Conservation (phyloP, 1,140 invertebrate species). For the Drosophila pandora region DNA sequence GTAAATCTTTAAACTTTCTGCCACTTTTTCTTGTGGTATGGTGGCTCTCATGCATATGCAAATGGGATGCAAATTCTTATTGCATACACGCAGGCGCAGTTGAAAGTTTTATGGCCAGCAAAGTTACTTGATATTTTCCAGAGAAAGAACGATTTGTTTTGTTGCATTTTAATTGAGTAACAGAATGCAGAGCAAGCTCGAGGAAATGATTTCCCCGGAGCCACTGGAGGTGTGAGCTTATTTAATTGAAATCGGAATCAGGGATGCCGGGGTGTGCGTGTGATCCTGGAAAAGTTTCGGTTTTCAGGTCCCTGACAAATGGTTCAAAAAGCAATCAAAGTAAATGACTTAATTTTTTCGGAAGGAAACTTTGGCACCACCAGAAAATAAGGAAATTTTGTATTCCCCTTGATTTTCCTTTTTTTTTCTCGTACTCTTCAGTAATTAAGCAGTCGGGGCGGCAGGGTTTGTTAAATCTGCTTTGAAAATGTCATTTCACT, state of each 20-base stretch:
- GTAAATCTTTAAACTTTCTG: conserved; percentile 65
- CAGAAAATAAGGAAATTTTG: conserved; percentile 31
- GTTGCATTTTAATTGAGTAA: conserved; percentile 68
- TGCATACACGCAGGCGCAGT: conserved; percentile 62
- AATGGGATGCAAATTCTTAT: conserved; percentile 69
- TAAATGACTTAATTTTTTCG: conserved; percentile 32
- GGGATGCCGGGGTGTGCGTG: conserved; percentile 1
- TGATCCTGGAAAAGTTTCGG: conserved; percentile 30
- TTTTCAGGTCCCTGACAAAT: conserved; percentile 20
- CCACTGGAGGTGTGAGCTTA: conserved; percentile 26
- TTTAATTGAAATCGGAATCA: conserved; percentile 47
- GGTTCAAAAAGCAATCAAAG: conserved; percentile 37
- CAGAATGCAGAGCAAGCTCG: conserved; percentile 24
- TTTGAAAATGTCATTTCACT: conserved; percentile 76
- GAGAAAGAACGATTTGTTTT: conserved; percentile 37
- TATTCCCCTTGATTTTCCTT: conserved; percentile 26
- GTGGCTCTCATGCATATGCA: conserved; percentile 67
- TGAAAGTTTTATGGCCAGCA: conserved; percentile 49
- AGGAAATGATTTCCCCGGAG: conserved; percentile 5
- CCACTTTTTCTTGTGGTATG: conserved; percentile 1
- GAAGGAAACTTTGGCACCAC: conserved; percentile 26
- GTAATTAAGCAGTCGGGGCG: conserved; percentile 62
- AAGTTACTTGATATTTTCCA: conserved; percentile 18
- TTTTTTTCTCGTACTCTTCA: conserved; percentile 8
- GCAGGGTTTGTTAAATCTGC: conserved; percentile 61